Base-by-base conservation (phyloP, 2,888 invertebrate genomes). In the Drosophila subquinaria region DNA sequence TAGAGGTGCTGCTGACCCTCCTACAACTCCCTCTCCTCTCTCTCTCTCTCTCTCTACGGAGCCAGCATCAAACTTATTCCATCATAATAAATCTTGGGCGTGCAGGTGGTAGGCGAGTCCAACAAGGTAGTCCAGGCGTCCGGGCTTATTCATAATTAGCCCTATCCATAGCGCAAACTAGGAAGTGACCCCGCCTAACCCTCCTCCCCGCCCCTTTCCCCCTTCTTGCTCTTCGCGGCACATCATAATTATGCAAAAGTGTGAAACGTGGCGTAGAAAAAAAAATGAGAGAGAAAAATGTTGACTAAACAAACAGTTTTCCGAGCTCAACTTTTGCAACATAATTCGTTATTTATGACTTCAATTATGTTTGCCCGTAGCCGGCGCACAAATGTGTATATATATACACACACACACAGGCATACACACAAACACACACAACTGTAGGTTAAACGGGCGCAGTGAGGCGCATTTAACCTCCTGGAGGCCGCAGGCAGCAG, bases 281-380 rank as follows among this genome's bases (percentile, higher is more conserved):
- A 6, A 33, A 60, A 47, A 43, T 38, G 45, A 50, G 38, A 23
- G 42, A 47, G 51, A 40, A 51, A 64, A 53, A 69, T 81, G 77
- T 74, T 75, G 70, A 77, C 80, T 84, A 75, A 86, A 78, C 89
- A 82, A 78, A 81, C 81, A 72, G 57, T 70, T 80, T 69, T 62
- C 56, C 57, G 72, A 68, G 73, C 84, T 73, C 80, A 74, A 79
- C 88, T 89, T 87, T 87, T 68, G 75, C 73, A 89, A 81, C 87
- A 88, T 89, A 87, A 85, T 87, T 82, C 90, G 86, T 88, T 90
- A 88, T 88, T 88, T 88, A 90, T 89, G 82, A 81, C 89, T 87
- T 87, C 90, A 89, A 88, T 88, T 88, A 90, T 89, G 89, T 84
- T 85, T 80, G 82, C 73, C 82, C 76, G 72, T 77, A 72, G 85